These are phyloP conservation scores for Lepus europaeus DNA, from an alignment of 2,113 vertebrate genomes.

Conservation along the genomic window DNA sequence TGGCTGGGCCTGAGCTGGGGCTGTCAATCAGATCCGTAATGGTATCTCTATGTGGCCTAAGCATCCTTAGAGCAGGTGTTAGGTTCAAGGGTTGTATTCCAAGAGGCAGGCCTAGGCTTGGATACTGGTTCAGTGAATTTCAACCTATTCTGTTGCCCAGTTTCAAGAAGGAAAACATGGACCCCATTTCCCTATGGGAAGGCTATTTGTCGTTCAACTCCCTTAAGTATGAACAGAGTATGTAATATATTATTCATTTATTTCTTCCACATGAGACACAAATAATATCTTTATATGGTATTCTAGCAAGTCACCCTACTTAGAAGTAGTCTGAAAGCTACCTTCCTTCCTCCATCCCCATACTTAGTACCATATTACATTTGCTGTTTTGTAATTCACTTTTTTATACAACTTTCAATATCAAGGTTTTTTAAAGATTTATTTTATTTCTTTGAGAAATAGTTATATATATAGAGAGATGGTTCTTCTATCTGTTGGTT, in stretches of 20 bases:
- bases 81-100: not conserved
- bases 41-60: not conserved
- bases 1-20: not conserved
- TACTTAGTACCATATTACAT: not conserved
- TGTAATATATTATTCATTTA: not conserved
- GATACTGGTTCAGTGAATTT: not conserved
- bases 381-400: not conserved
- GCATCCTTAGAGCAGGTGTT: not conserved
- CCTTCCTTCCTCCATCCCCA: not conserved
- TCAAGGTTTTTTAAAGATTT: not conserved
- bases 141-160: not conserved
- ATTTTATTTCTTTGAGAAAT: no score
- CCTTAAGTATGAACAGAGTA: not conserved
- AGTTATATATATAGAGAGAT: no score
- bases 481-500: no score
- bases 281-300: not conserved
- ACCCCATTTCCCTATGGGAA: not conserved
- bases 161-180: not conserved
- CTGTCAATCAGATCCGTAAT: not conserved
- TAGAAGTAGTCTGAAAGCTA: not conserved
- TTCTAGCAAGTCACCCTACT: not conserved
- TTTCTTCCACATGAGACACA: not conserved
- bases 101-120: not conserved
- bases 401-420: not conserved
- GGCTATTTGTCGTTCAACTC: slow-evolving; percentile 7